Evolutionary conservation across 2,797 vertebrate species (phyloP).

Genomic region (Carapus acus): DNA sequence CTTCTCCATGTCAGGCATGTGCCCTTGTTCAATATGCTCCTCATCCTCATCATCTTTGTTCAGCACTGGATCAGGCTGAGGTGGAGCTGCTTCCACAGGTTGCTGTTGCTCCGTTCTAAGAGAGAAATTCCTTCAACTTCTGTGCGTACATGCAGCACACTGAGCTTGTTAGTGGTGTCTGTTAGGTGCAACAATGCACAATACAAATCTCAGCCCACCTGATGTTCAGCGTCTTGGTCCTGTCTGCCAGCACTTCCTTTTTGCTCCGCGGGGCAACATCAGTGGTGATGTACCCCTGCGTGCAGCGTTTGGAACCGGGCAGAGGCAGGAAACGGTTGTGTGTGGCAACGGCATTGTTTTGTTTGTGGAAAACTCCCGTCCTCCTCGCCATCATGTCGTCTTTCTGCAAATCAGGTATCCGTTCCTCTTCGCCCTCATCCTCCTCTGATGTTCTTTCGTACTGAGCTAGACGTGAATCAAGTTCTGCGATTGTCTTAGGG

Average conservation of each 20-base stretch:
- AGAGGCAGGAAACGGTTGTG: slow-evolving; percentile 67
- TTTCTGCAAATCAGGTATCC: slow-evolving; percentile 73
- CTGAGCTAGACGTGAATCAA: slow-evolving; percentile 64
- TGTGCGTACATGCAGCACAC: slow-evolving; percentile 38
- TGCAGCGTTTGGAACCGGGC: slow-evolving; percentile 52
- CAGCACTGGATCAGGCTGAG: slow-evolving; percentile 15
- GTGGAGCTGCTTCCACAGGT: slow-evolving; percentile 46
- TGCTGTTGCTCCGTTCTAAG: slow-evolving; percentile 58
- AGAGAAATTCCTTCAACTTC: slow-evolving; percentile 42
- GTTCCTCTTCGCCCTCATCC: slow-evolving; percentile 52
- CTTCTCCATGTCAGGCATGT: slow-evolving; percentile 65
- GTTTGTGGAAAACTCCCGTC: slow-evolving; percentile 73
- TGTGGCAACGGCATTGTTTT: slow-evolving; percentile 26
- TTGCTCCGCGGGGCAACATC: slow-evolving; percentile 49
- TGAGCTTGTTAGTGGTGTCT: slow-evolving; percentile 39
- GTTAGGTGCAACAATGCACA: slow-evolving; percentile 17
- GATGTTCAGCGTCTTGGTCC: slow-evolving; percentile 35
- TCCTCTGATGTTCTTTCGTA: slow-evolving; percentile 58
- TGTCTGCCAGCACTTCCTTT: slow-evolving; percentile 39
- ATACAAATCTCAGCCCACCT: slow-evolving; percentile 58
- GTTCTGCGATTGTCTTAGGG: slow-evolving; percentile 45
- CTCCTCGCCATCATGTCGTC: slow-evolving; percentile 83
- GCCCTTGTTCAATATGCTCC: slow-evolving; percentile 41
- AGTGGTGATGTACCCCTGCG: slow-evolving; percentile 26
- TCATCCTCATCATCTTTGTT: slow-evolving; percentile 40